A percentile compares a stretch with the other conserved stretches of the same genome.
Conservation (phyloP, 2,113 vertebrate species). For the Nesogale talazaci region DNA sequence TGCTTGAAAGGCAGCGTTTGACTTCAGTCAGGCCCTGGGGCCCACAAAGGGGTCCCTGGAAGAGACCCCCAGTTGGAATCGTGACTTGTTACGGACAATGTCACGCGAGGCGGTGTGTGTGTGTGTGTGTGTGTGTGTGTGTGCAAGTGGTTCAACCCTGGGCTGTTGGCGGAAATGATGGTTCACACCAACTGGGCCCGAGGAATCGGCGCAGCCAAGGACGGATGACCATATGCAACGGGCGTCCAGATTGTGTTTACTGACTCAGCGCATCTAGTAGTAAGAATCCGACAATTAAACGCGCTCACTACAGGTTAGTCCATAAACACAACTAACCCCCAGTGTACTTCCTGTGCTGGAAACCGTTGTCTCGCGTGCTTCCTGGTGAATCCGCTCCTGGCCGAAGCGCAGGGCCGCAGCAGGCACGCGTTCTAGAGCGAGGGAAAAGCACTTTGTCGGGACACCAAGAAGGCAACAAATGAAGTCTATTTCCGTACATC, state of each 20-base stretch:
- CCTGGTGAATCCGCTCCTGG: too few species aligned
- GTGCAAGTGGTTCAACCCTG: neutral
- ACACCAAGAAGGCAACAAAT: slow-evolving; percentile 16
- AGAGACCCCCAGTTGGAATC: slow-evolving; percentile 39
- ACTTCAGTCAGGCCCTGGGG: slow-evolving; percentile 15
- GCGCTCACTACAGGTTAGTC: too few species aligned
- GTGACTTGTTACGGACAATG: neutral
- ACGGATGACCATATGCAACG: too few species aligned
- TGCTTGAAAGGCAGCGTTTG: slow-evolving; percentile 48
- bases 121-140: neutral
- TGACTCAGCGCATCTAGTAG: too few species aligned
- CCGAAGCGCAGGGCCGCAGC: too few species aligned
- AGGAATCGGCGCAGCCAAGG: neutral
- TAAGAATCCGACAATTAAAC: too few species aligned
- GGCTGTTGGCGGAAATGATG: neutral
- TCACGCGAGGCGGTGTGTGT: neutral
- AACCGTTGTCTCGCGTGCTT: neutral
- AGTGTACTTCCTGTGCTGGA: neutral
- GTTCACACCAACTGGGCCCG: neutral
- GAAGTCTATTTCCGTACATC: neutral
- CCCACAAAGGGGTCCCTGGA: slow-evolving; percentile 58
- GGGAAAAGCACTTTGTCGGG: too few species aligned
- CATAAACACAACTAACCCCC: too few species aligned
- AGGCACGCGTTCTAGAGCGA: too few species aligned
- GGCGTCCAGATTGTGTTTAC: too few species aligned